Conservation (phyloP, 2,113 vertebrate genomes). For the Oriolus oriolus region DNA sequence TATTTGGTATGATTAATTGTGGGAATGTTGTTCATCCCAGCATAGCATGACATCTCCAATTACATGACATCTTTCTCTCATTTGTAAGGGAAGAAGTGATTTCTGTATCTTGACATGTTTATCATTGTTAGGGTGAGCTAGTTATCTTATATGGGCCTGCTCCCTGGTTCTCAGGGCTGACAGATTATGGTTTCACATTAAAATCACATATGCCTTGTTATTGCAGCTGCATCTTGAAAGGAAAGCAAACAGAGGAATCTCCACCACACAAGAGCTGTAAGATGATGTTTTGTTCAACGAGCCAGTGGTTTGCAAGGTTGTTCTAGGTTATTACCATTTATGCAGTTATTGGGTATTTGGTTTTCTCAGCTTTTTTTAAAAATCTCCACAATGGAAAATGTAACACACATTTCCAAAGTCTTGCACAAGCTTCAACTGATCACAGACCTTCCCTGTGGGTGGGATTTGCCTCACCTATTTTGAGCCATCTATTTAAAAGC, state of each 20-base stretch:
- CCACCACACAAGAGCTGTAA: background rate
- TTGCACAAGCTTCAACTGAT: background rate
- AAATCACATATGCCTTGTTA: constrained; percentile 51
- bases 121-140: constrained; percentile 21
- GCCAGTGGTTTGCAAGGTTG: constrained; percentile 2
- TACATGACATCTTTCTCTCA: constrained; percentile 40
- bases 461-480: constrained; percentile 15
- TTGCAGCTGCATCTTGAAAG: constrained; percentile 54
- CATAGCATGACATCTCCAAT: constrained; percentile 35
- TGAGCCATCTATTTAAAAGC: background rate
- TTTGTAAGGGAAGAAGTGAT: constrained; percentile 35
- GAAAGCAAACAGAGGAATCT: constrained; percentile 40
- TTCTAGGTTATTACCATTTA: background rate
- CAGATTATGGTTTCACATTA: constrained; percentile 38
- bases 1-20: constrained; percentile 47
- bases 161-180: constrained; percentile 33
- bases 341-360: background rate
- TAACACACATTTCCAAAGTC: background rate
- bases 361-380: background rate
- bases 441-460: background rate
- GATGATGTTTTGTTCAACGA: background rate
- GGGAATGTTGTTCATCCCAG: constrained; percentile 41
- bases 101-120: constrained; percentile 47
- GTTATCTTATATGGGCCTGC: constrained; percentile 8
- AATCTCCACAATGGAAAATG: background rate